Evolutionary conservation across 2,888 invertebrate species (phyloP), one percentile per base, ranked within the genome.

Genomic region (Rosalia funebris): DNA sequence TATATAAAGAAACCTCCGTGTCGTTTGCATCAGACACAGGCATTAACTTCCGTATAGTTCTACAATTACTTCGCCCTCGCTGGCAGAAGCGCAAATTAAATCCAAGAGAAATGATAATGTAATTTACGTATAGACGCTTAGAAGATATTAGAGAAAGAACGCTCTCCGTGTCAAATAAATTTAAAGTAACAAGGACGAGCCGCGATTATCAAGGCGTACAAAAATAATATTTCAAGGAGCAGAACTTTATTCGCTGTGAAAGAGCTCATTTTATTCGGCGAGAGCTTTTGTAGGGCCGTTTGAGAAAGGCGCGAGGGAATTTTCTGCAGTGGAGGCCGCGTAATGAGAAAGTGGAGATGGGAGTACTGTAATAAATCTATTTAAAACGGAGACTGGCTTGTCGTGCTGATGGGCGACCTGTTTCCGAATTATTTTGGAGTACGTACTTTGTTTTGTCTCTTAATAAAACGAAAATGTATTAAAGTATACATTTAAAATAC

Each of bases 141-240:
- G 17, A 48, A 11, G 37, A 19, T 16, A 7, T 16, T 16, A 36
- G 17, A 17, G 48, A 17, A 17, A 15, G 31, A 48, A 20, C 2
- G 37, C 48, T 34, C 34, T 48, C 36, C 32, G 34, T 12, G 34
- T 48, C 48, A 36, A 20, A 48, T 48, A 17, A 36, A 36, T 36
- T 37, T 5, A n/a, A 37, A 19, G 48, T 34, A n/a, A 34, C 19
- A 19, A 19, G 37, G 34, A 19, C 36, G 1, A n/a, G 37, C 9
- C 19, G 14, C 12, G 36, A 36, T 9, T 9, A 17, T 19, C 3
- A 19, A 48, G 36, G 48, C 11, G 11, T n/a, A 19, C 10, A 17
- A 36, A 19, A 34, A 34, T 36, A 31, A 46, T 46, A 16, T n/a
- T 41, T 41, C n/a, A 41, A 15, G 36, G 17, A 36, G 17, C 10